Evolutionary conservation across 2,888 invertebrate genomes (phyloP), one percentile per base, ranked within the genome.

Genomic region (Ormyrus labotus): DNA sequence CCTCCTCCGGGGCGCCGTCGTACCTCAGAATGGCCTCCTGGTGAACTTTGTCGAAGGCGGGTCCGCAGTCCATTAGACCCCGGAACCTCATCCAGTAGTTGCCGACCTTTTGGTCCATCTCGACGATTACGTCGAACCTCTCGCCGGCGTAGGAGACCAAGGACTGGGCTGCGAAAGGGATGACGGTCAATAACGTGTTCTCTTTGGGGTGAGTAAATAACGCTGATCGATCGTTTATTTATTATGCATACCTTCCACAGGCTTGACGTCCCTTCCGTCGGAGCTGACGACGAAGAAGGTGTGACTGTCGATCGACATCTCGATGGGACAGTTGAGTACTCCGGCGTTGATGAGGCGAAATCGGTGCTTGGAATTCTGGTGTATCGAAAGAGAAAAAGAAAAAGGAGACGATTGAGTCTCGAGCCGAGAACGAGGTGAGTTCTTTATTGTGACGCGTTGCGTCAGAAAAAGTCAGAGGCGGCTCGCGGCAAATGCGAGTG

Each of bases 11-110:
- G 86, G 94, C 88, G 87, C 94, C 92, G 87, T 93, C 89, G 91
- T 96, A 94, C 90, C 95, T 92, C 48, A 96, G 87, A 34, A 96
- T 93, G 0, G 94, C 95, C 11, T 92, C 93, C 91, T 96, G 95
- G 86, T 94, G 93, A 34, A 94, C 94, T 55, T 92, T 93, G 2
- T 92, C 93, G 84, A 94, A 94, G 65, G 94, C 91, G 87, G 95
- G 94, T 86, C 95, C 96, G 87, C 97, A 97, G 88, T 97, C 97
- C 94, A 97, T 96, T 5, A 97, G 92, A 0, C 98, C 98, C 50
- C 95, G 93, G 86, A 95, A 95, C 63, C 96, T 92, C 81, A 98
- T 95, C 94, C 96, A 96, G 87, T 96, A 96, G 87, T 94, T 95
- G 73, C 93, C 93, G 1, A 94, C 92, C 19, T 93, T 92, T 83